These are phyloP conservation scores for Nemapogon koenigi DNA, from an alignment of 2,888 invertebrate genomes.

Conservation along the genomic window DNA sequence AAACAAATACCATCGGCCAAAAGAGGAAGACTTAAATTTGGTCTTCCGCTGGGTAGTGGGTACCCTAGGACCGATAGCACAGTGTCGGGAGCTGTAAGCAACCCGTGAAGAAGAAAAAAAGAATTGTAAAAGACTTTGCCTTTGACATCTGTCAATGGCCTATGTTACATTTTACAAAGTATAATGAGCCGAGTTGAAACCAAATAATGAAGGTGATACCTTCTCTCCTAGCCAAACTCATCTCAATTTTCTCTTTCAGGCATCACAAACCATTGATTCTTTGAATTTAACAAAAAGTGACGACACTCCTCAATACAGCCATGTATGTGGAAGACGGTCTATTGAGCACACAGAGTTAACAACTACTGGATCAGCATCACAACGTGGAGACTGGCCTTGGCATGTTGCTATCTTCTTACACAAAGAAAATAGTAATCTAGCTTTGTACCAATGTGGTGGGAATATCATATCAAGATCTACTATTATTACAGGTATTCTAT, in stretches of 20 bases:
- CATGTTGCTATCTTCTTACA: slow-evolving; percentile 41
- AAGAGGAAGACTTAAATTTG: no score
- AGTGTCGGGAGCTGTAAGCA: no score
- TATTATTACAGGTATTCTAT: slow-evolving; percentile 38
- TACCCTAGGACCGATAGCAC: no score
- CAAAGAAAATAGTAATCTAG: slow-evolving; percentile 17
- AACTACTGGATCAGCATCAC: slow-evolving; percentile 34
- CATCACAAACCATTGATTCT: slow-evolving; percentile 26
- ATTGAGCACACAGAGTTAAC: slow-evolving; percentile 39
- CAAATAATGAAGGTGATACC: not conserved
- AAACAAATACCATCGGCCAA: no score
- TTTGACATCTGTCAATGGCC: no score
- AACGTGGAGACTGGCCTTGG: slow-evolving; percentile 54
- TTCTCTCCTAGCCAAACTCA: not conserved
- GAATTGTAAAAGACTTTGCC: no score
- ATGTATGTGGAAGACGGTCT: slow-evolving; percentile 40
- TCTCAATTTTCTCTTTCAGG: slow-evolving; percentile 22
- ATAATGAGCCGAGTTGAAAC: not conserved
- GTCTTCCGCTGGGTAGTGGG: no score
- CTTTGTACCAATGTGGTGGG: slow-evolving; percentile 43
- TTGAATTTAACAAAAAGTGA: slow-evolving; percentile 25
- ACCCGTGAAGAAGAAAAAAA: no score
- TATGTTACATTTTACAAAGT: not conserved
- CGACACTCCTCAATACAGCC: slow-evolving; percentile 22
- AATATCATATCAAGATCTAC: slow-evolving; percentile 45